Evolutionary conservation across 2,797 vertebrate species (phyloP).

Genomic region (Gallinago stenura): DNA sequence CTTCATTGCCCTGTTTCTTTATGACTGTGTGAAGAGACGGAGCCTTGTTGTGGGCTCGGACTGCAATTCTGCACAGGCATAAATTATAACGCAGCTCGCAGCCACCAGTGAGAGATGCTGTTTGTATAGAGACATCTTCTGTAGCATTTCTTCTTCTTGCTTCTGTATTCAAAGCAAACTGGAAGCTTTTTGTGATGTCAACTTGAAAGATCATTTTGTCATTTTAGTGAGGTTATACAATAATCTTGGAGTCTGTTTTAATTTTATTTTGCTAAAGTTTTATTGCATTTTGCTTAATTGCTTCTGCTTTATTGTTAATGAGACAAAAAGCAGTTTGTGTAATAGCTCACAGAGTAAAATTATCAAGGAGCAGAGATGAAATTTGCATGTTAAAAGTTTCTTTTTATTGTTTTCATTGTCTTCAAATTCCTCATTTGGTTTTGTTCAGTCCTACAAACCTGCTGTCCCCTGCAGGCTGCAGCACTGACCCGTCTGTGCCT

Average conservation of each 20-base stretch:
- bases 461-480: background rate
- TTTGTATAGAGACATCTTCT: background rate
- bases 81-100: background rate
- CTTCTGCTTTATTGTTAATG: constrained; percentile 44
- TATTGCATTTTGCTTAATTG: constrained; percentile 60
- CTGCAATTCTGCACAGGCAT: background rate
- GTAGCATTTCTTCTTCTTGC: background rate
- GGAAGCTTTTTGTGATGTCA: background rate
- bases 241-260: background rate
- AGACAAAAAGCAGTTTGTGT: constrained; percentile 35
- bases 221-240: background rate
- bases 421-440: background rate
- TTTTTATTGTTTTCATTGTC: background rate
- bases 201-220: background rate
- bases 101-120: background rate
- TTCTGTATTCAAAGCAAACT: background rate
- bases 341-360: background rate
- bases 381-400: constrained; percentile 45
- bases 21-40: background rate
- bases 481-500: background rate
- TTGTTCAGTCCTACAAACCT: background rate
- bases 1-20: background rate
- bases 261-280: constrained; percentile 39
- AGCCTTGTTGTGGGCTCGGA: background rate
- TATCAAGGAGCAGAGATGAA: background rate